These are phyloP conservation scores for Ceratothoa steindachneri DNA, from an alignment of 2,888 invertebrate species.

Conservation along the genomic window DNA sequence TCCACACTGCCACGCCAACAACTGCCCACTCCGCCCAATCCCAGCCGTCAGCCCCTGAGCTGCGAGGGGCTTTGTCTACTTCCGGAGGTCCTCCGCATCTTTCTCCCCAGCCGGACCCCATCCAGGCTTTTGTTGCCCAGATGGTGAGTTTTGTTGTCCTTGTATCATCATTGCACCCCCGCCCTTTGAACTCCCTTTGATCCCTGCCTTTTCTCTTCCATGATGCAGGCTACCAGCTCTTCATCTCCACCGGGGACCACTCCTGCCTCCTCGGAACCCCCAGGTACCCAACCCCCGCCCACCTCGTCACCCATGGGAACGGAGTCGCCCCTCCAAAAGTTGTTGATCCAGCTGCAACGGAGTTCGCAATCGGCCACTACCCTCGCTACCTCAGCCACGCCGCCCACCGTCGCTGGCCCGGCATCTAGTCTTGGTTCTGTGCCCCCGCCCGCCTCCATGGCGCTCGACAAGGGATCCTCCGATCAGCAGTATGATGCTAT, in stretches of 20 bases:
- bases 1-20: background rate
- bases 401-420: background rate
- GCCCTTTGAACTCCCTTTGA: too few relatives aligned
- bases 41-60: background rate
- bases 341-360: constrained; percentile 41
- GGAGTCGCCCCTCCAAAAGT: constrained; percentile 40
- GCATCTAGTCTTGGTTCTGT: background rate
- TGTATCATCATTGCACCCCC: too few relatives aligned
- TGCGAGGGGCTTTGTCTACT: background rate
- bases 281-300: constrained; percentile 2
- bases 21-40: background rate
- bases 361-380: constrained; percentile 20
- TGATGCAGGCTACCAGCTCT: background rate
- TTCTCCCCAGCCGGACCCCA: constrained; percentile 36
- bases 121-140: constrained; percentile 43
- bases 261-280: constrained; percentile 1
- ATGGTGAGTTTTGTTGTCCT: constrained; percentile 25
- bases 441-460: constrained; percentile 11
- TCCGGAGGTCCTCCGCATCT: constrained; percentile 11
- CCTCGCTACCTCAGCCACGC: constrained; percentile 4
- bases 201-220: background rate
- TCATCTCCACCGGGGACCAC: background rate
- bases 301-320: constrained; percentile 32
- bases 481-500: constrained; percentile 46
- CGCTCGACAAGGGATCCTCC: constrained; percentile 20